Conservation (phyloP, 2,888 invertebrate species). For the Plutella xylostella region DNA sequence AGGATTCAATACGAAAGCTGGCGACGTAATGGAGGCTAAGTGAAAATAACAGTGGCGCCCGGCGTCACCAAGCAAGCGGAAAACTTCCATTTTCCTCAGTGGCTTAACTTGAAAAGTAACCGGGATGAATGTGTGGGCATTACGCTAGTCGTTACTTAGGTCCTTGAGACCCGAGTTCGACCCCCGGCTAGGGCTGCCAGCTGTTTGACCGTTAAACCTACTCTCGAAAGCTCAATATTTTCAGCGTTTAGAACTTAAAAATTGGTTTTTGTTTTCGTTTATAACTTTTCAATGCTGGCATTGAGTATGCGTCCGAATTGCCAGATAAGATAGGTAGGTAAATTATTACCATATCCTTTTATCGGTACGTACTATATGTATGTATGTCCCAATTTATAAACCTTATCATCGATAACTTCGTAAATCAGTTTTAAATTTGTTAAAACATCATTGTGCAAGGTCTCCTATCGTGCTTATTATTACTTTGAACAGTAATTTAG, state of each 20-base stretch:
- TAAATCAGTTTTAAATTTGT: too few species aligned
- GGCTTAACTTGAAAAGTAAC: slow-evolving; percentile 42
- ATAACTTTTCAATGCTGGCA: background rate
- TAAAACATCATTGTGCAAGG: too few species aligned
- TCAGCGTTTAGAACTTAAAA: background rate
- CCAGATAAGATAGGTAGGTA: background rate
- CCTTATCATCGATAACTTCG: too few species aligned
- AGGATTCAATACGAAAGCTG: too few species aligned
- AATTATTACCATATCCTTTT: background rate
- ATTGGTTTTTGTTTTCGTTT: background rate
- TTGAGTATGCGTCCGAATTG: background rate
- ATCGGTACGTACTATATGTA: too few species aligned
- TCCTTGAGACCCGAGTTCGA: slow-evolving; percentile 23
- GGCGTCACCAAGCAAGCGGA: slow-evolving; percentile 13
- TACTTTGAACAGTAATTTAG: too few species aligned
- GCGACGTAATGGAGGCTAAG: too few species aligned
- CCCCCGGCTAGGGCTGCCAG: background rate
- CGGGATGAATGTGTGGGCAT: slow-evolving; percentile 40
- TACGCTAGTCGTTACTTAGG: slow-evolving; percentile 46
- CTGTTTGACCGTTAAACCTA: background rate
- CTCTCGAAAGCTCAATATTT: background rate
- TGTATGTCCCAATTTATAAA: too few species aligned
- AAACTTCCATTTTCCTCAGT: slow-evolving; percentile 31
- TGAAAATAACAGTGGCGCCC: too few species aligned
- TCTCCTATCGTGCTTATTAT: too few species aligned